Percentiles rank a stretch among this genome's conserved stretches.
Conservation (phyloP, 2,888 invertebrate species). For the Acronicta alni region DNA sequence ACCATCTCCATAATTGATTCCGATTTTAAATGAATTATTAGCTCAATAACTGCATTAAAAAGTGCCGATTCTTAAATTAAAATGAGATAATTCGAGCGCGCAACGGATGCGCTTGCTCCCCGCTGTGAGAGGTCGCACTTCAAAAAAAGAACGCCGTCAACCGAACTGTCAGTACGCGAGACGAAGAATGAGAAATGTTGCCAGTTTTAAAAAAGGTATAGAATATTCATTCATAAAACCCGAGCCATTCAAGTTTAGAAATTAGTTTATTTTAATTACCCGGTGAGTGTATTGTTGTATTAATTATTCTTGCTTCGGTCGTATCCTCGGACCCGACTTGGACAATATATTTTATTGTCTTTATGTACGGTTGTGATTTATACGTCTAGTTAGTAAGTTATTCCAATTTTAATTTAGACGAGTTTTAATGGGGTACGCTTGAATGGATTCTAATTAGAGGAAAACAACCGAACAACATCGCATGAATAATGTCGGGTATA, state of each 20-base stretch:
- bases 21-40: slow-evolving; percentile 62
- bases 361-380: slow-evolving; percentile 83
- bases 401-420: slow-evolving; percentile 88
- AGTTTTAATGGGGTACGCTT: slow-evolving; percentile 87
- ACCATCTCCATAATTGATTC: slow-evolving; percentile 55
- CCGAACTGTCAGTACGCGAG: slow-evolving; percentile 82
- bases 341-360: slow-evolving; percentile 89
- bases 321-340: slow-evolving; percentile 69
- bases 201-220: slow-evolving; percentile 76
- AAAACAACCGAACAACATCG: slow-evolving; percentile 81
- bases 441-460: slow-evolving; percentile 89
- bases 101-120: slow-evolving; percentile 83
- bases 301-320: slow-evolving; percentile 78
- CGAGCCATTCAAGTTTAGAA: slow-evolving; percentile 80
- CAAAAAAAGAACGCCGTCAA: slow-evolving; percentile 83
- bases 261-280: slow-evolving; percentile 89
- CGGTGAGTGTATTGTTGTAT: slow-evolving; percentile 85
- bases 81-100: slow-evolving; percentile 82
- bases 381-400: slow-evolving; percentile 89
- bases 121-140: slow-evolving; percentile 85
- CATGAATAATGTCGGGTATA: slow-evolving; percentile 87
- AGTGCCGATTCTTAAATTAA: slow-evolving; percentile 81
- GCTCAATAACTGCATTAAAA: slow-evolving; percentile 60
- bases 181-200: slow-evolving; percentile 85
- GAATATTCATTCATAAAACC: slow-evolving; percentile 85